Evolutionary conservation across 1,140 invertebrate species (phyloP), one percentile per base, ranked within the genome.

Genomic region (Drosophila aff.): DNA sequence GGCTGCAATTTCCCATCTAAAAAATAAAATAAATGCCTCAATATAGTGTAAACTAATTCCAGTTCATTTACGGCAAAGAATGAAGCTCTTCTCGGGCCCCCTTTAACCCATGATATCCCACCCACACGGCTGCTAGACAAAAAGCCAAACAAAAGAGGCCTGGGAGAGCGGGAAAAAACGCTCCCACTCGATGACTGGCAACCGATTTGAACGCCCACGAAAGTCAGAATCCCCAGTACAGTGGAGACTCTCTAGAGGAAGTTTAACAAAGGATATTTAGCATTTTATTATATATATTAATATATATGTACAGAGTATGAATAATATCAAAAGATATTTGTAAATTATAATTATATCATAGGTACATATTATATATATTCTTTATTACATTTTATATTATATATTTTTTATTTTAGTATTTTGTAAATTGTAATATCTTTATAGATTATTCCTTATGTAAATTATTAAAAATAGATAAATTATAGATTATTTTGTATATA

Each of bases 131-230:
- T 18, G 44, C 28, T 66, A 69, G 66, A 69, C 36, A 40, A 52
- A 44, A 31, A n/a, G 11, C 18, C n/a, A n/a, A 28, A 41, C 36
- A 13, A 28, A 15, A 53, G 68, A 58, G 26, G 40, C 4, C 26
- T 47, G 38, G 18, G 21, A 71, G 40, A 58, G 31, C 26, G 13
- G 26, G 15, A 43, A 16, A 44, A 72, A 71, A 41, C 66, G 69
- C 21, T 60, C 69, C 66, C 67, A 73, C 66, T 72, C 69, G 52
- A 72, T 72, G 69, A 38, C 66, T 59, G 53, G 38, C 44, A 72
- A 23, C 21, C 55, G 40, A 71, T 53, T 68, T 53, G 31, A 11
- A 68, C 67, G 67, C 67, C 69, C 53, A 72, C 69, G 55, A 69
- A 8, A 28, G 36, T 13, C 65, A 57, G 61, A 40, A 66, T 13